Base-by-base conservation (phyloP, 2,888 invertebrate species). In the Conchocele bisecta region DNA sequence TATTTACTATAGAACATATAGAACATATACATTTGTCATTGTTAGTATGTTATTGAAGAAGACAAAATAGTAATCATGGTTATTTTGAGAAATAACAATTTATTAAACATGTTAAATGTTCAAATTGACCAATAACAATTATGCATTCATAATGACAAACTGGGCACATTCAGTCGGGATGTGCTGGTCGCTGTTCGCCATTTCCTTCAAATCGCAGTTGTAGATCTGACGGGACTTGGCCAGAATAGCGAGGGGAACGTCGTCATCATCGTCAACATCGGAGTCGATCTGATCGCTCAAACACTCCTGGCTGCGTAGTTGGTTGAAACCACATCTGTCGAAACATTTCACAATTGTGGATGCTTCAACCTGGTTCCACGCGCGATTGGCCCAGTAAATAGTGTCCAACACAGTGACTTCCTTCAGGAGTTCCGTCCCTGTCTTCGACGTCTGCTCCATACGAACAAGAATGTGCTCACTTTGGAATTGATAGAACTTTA, bases 401-500 rank as follows among this genome's bases (percentile, higher is more conserved):
- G 37, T 35, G 37, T 35, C 37, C 37, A 35, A 35, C 11, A 35
- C 37, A 11, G 37, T 35, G 37, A 35, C 37, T 35, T 35, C 37
- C 37, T 35, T 35, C 37, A 35, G 15, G 15, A 35, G 37, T 35
- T 35, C 37, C 11, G 11, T 35, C 37, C 37, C 37, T 35, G 37
- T 13, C 11, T 13, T 11, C 37, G 37, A 13, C 11, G 11, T 35
- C 37, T 35, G 11, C 37, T 35, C 37, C 37, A 35, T 35, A 13
- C 37, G 11, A 13, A 15, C 11, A 15, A 35, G 37, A 15, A 35
- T 35, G 37, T 35, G 11, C 15, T 35, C 11, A 13, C 11, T 13
- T 26, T 68, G 64, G 1, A 44, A 39, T 24, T 64, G 50, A 3
- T 63, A 6, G 44, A 59, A 73, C 37, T 15, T 11, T 11, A 35